phyloP scores from a whole-genome alignment of 2,797 vertebrate genomes.

The Eutrigla gurnardus region DNA sequence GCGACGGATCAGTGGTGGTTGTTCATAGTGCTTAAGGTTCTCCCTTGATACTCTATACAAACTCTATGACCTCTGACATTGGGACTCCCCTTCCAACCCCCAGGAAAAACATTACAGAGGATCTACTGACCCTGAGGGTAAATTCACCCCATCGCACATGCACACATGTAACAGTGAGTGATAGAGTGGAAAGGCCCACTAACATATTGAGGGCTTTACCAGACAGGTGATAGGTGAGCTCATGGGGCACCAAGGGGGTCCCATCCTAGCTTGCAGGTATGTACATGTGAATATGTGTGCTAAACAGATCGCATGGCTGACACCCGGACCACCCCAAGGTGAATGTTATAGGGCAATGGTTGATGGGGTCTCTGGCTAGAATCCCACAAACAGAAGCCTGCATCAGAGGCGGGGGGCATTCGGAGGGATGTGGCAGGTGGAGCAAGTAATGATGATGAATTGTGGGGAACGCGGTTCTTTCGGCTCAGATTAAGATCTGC shows the following conservation, averaged over 20 bases:
- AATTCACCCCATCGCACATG: conserved; percentile 36
- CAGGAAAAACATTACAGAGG: conserved; percentile 21
- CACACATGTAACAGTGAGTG: conserved; percentile 58
- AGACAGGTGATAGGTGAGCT: conserved; percentile 70
- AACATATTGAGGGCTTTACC: conserved; percentile 56
- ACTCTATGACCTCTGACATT: conserved; percentile 68
- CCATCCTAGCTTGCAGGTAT: conserved; percentile 65
- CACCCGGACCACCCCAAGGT: conserved; percentile 65
- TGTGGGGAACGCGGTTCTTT: conserved; percentile 69
- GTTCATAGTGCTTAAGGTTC: conserved; percentile 49
- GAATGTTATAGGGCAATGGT: conserved; percentile 31
- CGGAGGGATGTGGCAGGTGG: conserved; percentile 62
- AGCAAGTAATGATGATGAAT: conserved; percentile 79
- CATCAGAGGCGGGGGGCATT: conserved; percentile 36
- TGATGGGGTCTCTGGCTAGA: conserved; percentile 25
- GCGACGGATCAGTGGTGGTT: conserved; percentile 41
- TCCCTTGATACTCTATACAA: conserved; percentile 55
- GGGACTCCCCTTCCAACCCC: conserved; percentile 13
- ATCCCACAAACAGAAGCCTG: conserved; percentile 44
- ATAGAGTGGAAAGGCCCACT: conserved; percentile 58
- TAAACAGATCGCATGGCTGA: conserved; percentile 69
- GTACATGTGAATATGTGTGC: conserved; percentile 68
- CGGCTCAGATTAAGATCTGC: conserved; percentile 84
- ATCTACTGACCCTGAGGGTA: conserved; percentile 49
- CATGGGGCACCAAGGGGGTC: conserved; percentile 24